Base-by-base conservation (phyloP, 2,113 vertebrate species). In the Mesocricetus auratus region DNA sequence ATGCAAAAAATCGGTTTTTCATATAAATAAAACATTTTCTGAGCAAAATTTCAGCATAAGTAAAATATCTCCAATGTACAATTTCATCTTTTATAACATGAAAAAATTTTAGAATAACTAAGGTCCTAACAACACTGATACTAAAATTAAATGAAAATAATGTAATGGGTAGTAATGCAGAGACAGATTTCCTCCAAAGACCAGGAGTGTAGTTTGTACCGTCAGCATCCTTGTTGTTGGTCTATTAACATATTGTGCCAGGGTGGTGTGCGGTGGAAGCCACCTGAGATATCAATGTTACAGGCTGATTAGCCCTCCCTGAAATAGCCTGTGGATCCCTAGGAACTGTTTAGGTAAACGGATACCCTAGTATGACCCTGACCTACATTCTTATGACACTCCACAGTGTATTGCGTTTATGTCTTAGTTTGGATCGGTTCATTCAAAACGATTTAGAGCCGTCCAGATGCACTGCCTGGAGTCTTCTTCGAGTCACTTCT, bases 401-500 rank as follows among this genome's bases (percentile, higher is more conserved):
- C 19, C 45, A 60, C 90, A 53, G 42, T 89, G 85, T 93, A 47
- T 62, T 77, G 74, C 68, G 10, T 64, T 91, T 31, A 74, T 90
- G 86, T 95, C 93, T 89, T 85, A 74, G 31, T 91, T 94, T 91
- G 69, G 33, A 82, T 91, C 36, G 89, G 29, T 89, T 94, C 79
- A 60, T 90, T 95, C 53, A 92, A 87, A 96, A 82, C 16, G 66
- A 90, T 36, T 74, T 62, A 92, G 26, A 78, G 79, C 95, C 66
- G 66, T 24, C 19, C 74, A 45, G 56, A 42, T 5, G 3, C 39
- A 71, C n/a, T 88, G 64, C 15, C 74, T 85, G 75, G 17, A 60
- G 82, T 93, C 74, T 95, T 95, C 90, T 94, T 69, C 96, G 81
- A 93, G 94, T 73, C 94, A 6, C 9, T 62, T 85, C 31, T 68